Base-by-base conservation (phyloP, 2,797 vertebrate genomes). In the Diplodus sargus region DNA sequence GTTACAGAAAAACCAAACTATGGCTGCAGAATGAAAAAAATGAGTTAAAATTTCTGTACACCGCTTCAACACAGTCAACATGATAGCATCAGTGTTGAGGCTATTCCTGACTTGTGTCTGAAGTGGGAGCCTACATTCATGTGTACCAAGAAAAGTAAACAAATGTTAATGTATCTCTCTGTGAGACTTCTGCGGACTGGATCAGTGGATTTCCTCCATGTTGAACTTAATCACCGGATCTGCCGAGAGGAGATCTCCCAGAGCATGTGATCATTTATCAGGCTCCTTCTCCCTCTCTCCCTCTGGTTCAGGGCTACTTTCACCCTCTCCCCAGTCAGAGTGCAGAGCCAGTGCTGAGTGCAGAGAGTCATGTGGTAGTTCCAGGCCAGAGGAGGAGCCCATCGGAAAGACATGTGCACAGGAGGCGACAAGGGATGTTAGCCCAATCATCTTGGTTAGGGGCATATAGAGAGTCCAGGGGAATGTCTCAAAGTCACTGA, bases 231-330 rank as follows among this genome's bases (percentile, higher is more conserved):
- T 93, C 93, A 94, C 90, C 86, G 80, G 91, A 92, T 93, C 91
- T 91, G 85, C 90, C 72, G 76, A 91, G 87, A 91, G 90, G 91
- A 93, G 90, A 83, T 90, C 90, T 92, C 85, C 85, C 51, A 5
- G 70, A 92, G 89, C 93, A 94, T 93, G 93, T 94, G 93, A 94
- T 92, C 86, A 86, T 92, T 93, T 91, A 93, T 92, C 92, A 92
- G 92, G 56, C 89, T 92, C 75, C 83, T 81, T 81, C 78, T 82
- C 72, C 75, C 79, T 74, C 68, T 28, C 66, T 70, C 69, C 52
- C 81, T 90, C 82, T 91, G 90, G 91, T 93, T 90, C 43, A 78
- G 85, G 92, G 87, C 92, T 79, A 89, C 88, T 86, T 88, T 87
- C 84, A 81, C 81, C 81, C 87, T 85, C 89, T 91, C 84, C 81